A percentile compares a stretch with the other conserved stretches of the same genome.
phyloP scores from a whole-genome alignment of 2,797 vertebrate genomes.

The Rallus crepitans region DNA sequence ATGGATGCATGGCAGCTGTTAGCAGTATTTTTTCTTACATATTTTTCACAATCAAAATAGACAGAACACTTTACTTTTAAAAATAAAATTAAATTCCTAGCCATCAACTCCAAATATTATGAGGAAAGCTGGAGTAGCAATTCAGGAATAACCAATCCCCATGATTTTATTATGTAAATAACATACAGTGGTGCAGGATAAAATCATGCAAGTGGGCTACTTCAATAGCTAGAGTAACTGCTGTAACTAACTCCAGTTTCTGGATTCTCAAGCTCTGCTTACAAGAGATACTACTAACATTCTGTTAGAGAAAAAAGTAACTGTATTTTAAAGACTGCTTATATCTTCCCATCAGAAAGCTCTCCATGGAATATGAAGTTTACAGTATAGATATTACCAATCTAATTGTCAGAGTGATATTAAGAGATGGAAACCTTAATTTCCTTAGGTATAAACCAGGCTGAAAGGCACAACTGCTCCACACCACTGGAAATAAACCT shows the following conservation, averaged over 20 bases:
- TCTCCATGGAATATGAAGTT: not conserved
- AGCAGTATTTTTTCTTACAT: not conserved
- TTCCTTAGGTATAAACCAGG: not conserved
- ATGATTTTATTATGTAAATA: not conserved
- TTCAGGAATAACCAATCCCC: not conserved
- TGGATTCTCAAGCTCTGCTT: not conserved
- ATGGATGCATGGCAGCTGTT: not conserved
- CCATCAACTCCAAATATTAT: not conserved
- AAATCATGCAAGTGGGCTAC: not conserved
- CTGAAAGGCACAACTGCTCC: not conserved
- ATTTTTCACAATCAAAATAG: not conserved
- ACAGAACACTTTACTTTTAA: not conserved
- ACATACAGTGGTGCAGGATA: not conserved
- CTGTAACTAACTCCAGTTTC: not conserved
- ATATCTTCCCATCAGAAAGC: not conserved
- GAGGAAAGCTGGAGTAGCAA: not conserved
- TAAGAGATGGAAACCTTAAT: not conserved
- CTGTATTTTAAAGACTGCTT: not conserved
- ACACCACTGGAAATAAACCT: not conserved
- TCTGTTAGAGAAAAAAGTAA: not conserved
- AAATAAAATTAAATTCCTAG: not conserved
- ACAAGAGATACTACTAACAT: not conserved
- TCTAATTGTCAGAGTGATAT: not conserved
- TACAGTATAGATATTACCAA: not conserved
- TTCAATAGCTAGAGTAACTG: not conserved